Evolutionary conservation across 2,888 invertebrate species (phyloP).

Genomic region (Plusia festucae): DNA sequence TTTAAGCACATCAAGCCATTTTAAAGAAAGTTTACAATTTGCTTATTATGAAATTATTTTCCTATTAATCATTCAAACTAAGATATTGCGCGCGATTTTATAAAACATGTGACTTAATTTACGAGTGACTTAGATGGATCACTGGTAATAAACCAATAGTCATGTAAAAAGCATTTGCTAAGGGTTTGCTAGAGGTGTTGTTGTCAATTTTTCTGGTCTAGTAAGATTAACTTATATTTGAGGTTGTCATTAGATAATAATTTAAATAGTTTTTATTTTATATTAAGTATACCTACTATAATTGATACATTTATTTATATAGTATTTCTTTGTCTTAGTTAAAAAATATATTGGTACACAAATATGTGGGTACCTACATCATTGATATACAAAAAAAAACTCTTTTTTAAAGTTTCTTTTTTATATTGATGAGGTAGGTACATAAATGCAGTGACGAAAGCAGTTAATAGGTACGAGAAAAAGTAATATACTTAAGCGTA

Average conservation of each 20-base stretch:
- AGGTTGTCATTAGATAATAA: background rate
- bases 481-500: background rate
- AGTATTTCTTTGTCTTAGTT: background rate
- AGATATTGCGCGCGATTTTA: background rate
- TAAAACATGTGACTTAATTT: background rate
- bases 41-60: background rate
- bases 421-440: too few species aligned
- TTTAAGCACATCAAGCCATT: background rate
- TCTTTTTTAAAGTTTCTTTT: too few species aligned
- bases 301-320: background rate
- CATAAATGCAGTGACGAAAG: too few species aligned
- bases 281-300: background rate
- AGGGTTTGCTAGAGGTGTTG: background rate
- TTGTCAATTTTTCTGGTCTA: too few species aligned
- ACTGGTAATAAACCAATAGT: too few species aligned
- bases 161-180: too few species aligned
- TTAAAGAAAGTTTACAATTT: too few species aligned
- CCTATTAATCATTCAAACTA: background rate
- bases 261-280: background rate
- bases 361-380: constrained; percentile 9
- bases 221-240: background rate
- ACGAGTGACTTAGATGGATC: too few species aligned
- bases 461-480: background rate
- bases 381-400: background rate
- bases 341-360: constrained; percentile 1